A percentile compares a stretch with the other conserved stretches of the same genome.
phyloP scores from a whole-genome alignment of 2,888 invertebrate genomes.

The Hydroisotoma schaefferi region DNA sequence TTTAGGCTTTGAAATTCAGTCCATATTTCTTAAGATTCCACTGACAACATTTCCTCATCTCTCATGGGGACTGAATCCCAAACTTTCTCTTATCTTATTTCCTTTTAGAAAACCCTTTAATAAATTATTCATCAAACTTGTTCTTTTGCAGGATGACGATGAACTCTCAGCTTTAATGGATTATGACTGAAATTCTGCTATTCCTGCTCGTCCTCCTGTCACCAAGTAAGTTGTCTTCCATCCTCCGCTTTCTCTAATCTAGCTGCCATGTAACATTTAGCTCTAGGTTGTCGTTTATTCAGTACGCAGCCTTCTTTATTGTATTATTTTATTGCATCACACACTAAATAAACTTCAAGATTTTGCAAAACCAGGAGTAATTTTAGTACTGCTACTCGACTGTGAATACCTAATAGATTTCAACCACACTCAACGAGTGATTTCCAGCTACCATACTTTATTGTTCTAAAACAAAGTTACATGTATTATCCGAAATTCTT shows the following conservation, averaged over 20 bases:
- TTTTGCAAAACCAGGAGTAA: too few species aligned
- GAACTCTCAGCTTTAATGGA: slow-evolving; percentile 47
- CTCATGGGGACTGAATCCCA: slow-evolving; percentile 3
- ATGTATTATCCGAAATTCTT: neutral
- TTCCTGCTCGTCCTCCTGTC: slow-evolving; percentile 42
- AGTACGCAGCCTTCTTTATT: too few species aligned
- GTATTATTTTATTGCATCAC: too few species aligned
- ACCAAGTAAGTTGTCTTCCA: slow-evolving; percentile 41
- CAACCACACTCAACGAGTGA: too few species aligned
- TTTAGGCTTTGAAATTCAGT: slow-evolving; percentile 16
- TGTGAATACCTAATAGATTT: too few species aligned
- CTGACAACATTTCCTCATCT: slow-evolving; percentile 2
- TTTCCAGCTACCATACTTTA: neutral
- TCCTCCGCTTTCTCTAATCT: neutral
- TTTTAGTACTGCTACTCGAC: too few species aligned
- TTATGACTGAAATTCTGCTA: slow-evolving; percentile 45
- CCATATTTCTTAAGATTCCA: slow-evolving; percentile 7
- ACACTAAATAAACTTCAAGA: too few species aligned
- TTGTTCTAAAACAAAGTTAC: neutral
- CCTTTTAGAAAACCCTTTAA: slow-evolving; percentile 16
- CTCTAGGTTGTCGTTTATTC: too few species aligned
- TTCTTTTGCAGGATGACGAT: slow-evolving; percentile 31
- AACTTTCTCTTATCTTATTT: slow-evolving; percentile 2
- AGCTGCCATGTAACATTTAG: neutral
- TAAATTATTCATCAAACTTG: slow-evolving; percentile 18